Base-by-base conservation (phyloP, 2,113 vertebrate genomes). In the Oplegnathus fasciatus region DNA sequence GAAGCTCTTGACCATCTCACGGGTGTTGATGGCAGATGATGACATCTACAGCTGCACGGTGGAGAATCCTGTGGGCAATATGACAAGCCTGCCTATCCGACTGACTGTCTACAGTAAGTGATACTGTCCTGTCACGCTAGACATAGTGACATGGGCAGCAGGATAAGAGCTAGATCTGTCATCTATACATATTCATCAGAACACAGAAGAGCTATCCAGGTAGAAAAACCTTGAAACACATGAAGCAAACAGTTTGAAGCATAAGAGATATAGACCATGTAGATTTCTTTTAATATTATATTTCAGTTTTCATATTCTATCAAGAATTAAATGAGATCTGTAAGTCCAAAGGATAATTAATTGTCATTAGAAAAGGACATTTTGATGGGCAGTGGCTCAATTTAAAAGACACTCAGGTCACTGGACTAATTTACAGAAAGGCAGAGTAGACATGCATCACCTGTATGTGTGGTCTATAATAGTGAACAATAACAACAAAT, bases 81-180 rank as follows among this genome's bases (percentile, higher is more conserved):
- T 96, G 75, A 97, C 94, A 22, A 99, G 98, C 30, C 20, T 93
- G 62, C 97, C 97, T 0, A 79, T 99, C 87, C 97, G 96, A 90
- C 94, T 99, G 89, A 86, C 97, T 0, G 98, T 99, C 37, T 99
- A 99, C 93, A 96, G 98, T 99, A 93, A 96, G 98, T 88, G 4
- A 30, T 20, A 2, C 17, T 60, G 42, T 42, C 22, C 42, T 28
- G 52, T 37, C 28, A 22, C 37, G 30, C 18, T 17, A 15, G 18
- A 48, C 26, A 32, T 5, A 34, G 30, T 40, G 50, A 52, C 46
- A 70, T 4, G 6, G 26, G 6, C 52, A 9, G 42, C 65, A 28
- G 30, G 9, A 40, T 17, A 18, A 26, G n/a, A 67, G n/a, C 28
- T 17, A 58, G 57, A 58, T 58, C 18, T 62, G 32, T 64, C 22